These are phyloP conservation scores for Drosophila pegasa DNA, from an alignment of 2,888 invertebrate species.

Conservation along the genomic window DNA sequence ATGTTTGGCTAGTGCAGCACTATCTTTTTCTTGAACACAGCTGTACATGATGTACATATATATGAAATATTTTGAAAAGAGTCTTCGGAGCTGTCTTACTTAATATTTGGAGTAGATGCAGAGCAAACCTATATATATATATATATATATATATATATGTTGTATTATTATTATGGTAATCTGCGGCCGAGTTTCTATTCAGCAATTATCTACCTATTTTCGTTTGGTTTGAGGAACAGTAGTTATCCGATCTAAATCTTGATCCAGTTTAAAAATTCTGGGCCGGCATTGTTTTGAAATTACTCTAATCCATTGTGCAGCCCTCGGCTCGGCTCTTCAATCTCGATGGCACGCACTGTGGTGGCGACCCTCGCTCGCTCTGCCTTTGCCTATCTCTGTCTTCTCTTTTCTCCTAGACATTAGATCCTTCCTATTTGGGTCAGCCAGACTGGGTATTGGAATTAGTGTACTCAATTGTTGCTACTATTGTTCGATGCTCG, in stretches of 20 bases:
- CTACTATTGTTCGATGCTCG: background rate
- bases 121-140: no score
- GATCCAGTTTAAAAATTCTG: constrained; percentile 62
- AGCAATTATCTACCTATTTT: constrained; percentile 31
- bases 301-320: constrained; percentile 46
- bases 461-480: background rate
- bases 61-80: no score
- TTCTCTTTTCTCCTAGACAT: background rate
- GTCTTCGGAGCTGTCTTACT: no score
- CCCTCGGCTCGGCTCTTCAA: constrained; percentile 14
- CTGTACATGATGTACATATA: no score
- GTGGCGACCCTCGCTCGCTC: background rate
- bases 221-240: constrained; percentile 15
- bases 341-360: constrained; percentile 34
- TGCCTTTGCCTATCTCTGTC: background rate
- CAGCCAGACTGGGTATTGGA: background rate
- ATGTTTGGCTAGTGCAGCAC: no score
- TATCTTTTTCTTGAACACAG: no score
- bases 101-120: no score
- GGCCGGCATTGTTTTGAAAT: constrained; percentile 52
- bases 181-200: constrained; percentile 28
- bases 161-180: constrained; percentile 7
- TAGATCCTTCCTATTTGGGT: constrained; percentile 9
- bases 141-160: background rate
- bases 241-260: constrained; percentile 34